Conservation (phyloP, 1,140 invertebrate species). For the Vanessa tameamea region DNA sequence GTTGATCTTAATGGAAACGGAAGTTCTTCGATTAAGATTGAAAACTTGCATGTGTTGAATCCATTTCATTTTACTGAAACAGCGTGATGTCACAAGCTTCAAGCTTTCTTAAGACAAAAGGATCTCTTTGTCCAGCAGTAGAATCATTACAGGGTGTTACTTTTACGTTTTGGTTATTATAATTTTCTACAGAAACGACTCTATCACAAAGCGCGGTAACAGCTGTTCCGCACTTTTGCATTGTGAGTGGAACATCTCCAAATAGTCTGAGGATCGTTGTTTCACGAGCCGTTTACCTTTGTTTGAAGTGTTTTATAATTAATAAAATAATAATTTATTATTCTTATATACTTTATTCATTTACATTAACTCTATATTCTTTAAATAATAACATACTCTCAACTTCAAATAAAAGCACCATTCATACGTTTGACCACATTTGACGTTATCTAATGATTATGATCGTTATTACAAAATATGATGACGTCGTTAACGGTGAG, state of each 20-base stretch:
- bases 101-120: no score
- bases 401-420: no score
- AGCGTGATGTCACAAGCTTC: no score
- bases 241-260: slow-evolving; percentile 60
- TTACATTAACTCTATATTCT: not conserved
- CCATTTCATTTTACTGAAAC: no score
- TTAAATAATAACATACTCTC: not conserved
- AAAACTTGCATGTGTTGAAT: no score
- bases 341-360: no score
- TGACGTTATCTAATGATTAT: slow-evolving; percentile 5
- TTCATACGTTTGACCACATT: not conserved
- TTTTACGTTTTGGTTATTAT: slow-evolving; percentile 33
- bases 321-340: not conserved
- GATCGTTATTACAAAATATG: not conserved
- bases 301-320: slow-evolving; percentile 7
- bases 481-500: slow-evolving; percentile 6
- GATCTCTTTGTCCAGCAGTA: not conserved
- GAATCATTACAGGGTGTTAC: not conserved
- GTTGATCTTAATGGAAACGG: no score
- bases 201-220: slow-evolving; percentile 44
- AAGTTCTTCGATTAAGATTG: no score
- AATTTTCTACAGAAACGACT: slow-evolving; percentile 35
- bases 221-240: slow-evolving; percentile 45
- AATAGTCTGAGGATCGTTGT: slow-evolving; percentile 28
- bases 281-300: slow-evolving; percentile 26